Evolutionary conservation across 2,113 vertebrate genomes (phyloP).

Genomic region (Todiramphus saurophagus): DNA sequence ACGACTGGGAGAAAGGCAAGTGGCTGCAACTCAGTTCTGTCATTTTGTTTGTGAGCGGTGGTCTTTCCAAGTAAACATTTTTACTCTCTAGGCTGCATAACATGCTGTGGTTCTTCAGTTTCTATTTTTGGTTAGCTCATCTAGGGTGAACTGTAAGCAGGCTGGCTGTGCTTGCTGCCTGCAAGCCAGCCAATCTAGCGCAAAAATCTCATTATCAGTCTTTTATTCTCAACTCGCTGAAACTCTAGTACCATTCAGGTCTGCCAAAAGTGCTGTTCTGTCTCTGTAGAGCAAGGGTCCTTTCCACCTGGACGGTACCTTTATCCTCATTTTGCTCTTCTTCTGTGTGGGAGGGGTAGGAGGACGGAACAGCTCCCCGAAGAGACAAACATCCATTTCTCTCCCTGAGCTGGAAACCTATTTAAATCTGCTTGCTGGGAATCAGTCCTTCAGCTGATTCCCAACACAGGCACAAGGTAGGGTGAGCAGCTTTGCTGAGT

Average conservation of each 20-base stretch:
- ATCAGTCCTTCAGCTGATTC: conserved; percentile 49
- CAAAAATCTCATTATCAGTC: conserved; percentile 59
- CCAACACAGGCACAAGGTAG: conserved; percentile 43
- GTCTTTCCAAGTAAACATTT: neutral
- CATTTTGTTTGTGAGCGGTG: neutral
- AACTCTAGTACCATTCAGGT: neutral
- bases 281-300: neutral
- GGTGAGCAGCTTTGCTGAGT: neutral
- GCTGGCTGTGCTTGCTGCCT: conserved; percentile 10
- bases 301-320: neutral
- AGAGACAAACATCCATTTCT: conserved; percentile 42
- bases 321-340: neutral
- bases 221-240: conserved; percentile 50
- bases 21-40: neutral
- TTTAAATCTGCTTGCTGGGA: conserved; percentile 69
- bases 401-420: conserved; percentile 57
- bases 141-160: conserved; percentile 15
- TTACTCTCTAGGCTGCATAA: neutral
- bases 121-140: conserved; percentile 40
- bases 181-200: conserved; percentile 37
- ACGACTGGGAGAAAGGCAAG: neutral
- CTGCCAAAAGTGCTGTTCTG: neutral
- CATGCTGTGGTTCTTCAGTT: neutral
- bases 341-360: neutral
- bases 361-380: conserved; percentile 15